A percentile compares a stretch with the other conserved stretches of the same genome.
These are phyloP conservation scores for Hylaea fasciaria DNA, from an alignment of 2,888 invertebrate genomes.

Conservation along the genomic window DNA sequence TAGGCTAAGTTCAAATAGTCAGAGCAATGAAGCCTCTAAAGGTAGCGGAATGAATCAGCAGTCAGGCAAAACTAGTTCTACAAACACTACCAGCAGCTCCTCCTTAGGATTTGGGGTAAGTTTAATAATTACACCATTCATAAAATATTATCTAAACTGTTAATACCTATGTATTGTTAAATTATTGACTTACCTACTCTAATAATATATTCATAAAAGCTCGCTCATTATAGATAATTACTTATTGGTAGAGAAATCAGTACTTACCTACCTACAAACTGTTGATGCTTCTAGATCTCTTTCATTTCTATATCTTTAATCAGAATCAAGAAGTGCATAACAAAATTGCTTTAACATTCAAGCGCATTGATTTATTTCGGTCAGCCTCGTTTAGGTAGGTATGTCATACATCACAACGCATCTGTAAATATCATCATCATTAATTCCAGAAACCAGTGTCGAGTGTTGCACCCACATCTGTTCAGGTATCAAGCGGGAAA, in stretches of 20 bases:
- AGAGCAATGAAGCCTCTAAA: constrained; percentile 70
- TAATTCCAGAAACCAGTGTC: constrained; percentile 92
- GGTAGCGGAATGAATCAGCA: constrained; percentile 64
- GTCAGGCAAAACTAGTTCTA: constrained; percentile 70
- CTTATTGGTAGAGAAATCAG: too few relatives aligned
- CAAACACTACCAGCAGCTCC: constrained; percentile 73
- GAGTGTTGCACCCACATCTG: constrained; percentile 92
- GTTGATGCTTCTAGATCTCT: too few relatives aligned
- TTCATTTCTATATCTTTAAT: too few relatives aligned
- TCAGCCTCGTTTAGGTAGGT: too few relatives aligned
- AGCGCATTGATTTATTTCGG: too few relatives aligned
- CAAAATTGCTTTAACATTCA: too few relatives aligned
- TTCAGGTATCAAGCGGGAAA: constrained; percentile 87
- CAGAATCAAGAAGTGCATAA: too few relatives aligned
- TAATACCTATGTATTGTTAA: background rate
- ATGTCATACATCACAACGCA: constrained; percentile 49
- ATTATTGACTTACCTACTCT: background rate
- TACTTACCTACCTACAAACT: too few relatives aligned
- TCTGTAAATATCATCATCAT: constrained; percentile 80
- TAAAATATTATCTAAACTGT: background rate
- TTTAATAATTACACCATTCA: constrained; percentile 17
- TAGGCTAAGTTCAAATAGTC: constrained; percentile 79
- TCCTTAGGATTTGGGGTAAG: constrained; percentile 81
- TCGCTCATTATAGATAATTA: too few relatives aligned
- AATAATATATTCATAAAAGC: too few relatives aligned